These are phyloP conservation scores for Synanthedon vespiformis DNA, from an alignment of 2,888 invertebrate species.

Conservation along the genomic window DNA sequence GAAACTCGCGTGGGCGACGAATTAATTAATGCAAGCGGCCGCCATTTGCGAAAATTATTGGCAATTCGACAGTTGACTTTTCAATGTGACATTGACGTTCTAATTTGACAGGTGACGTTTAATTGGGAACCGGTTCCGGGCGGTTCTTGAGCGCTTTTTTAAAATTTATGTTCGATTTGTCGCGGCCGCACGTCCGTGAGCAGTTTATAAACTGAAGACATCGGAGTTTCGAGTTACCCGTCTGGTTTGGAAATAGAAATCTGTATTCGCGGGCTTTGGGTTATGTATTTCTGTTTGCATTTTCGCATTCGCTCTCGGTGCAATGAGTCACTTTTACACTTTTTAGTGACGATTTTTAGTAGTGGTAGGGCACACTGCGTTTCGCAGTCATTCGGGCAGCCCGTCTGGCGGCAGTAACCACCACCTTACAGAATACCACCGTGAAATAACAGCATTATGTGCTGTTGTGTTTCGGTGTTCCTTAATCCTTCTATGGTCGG, in stretches of 20 bases:
- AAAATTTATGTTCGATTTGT: slow-evolving; percentile 3
- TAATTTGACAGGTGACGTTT: too few species aligned
- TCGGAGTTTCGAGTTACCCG: slow-evolving; percentile 28
- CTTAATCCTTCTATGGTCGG: too few species aligned
- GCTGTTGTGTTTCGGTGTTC: too few species aligned
- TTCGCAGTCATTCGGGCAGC: too few species aligned
- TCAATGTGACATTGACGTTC: background rate
- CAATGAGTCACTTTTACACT: background rate
- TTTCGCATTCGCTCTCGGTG: slow-evolving; percentile 7
- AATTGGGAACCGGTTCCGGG: background rate
- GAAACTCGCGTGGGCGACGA: background rate
- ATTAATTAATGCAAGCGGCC: background rate
- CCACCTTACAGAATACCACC: too few species aligned
- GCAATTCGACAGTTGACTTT: background rate
- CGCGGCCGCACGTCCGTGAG: slow-evolving; percentile 31
- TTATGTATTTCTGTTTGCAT: slow-evolving; percentile 21
- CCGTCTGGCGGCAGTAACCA: too few species aligned
- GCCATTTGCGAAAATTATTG: background rate
- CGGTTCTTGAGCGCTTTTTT: background rate
- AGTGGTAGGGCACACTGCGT: too few species aligned
- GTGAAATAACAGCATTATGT: too few species aligned
- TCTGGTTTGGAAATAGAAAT: slow-evolving; percentile 41
- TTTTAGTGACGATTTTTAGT: background rate
- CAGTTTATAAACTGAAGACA: slow-evolving; percentile 21
- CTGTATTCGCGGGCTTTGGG: slow-evolving; percentile 25